Evolutionary conservation across 2,797 vertebrate species (phyloP), one percentile per base, ranked within the genome.

Genomic region (Squalus acanthias): DNA sequence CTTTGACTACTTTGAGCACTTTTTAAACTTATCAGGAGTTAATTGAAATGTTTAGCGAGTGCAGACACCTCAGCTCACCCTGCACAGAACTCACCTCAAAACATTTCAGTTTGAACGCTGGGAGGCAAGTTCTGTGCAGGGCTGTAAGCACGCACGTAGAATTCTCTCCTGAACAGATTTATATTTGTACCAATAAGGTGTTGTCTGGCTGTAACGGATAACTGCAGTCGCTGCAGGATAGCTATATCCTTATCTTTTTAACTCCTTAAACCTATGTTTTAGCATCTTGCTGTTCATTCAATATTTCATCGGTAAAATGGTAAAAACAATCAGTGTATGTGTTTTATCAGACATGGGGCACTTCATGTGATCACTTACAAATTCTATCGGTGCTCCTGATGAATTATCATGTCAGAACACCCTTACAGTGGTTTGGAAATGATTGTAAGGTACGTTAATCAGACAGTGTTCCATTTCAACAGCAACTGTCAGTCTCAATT

Each of bases 351-450:
- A 91, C 26, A n/a, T 91, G 57, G 74, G 57, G 26, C 60, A 91
- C 12, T 63, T 91, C 57, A 65, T 29, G 5, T 33, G 13, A 33
- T 33, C 29, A 91, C 29, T 63, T 91, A 63, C 33, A 65, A 63
- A 60, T 33, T 33, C 39, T 87, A 24, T 50, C 15, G 50, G 13
- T 91, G 88, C 29, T 69, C 39, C 91, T 67, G 33, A 24, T 39
- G 63, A 93, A 69, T 69, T 93, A 69, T 67, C 91, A 69, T 93
- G 91, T 69, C 22, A 93, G 65, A 39, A 93, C n/a, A 46, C 39
- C 65, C 63, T 93, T 93, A n/a, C 17, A 93, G 91, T 93, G 63
- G 65, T 93, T 93, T 69, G 63, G 39, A 93, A 63, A 69, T 93
- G 39, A 10, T 69, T 93, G 33, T 93, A 93, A n/a, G 63, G 65